Conservation (phyloP, 2,888 invertebrate genomes). For the Thereva unica region DNA sequence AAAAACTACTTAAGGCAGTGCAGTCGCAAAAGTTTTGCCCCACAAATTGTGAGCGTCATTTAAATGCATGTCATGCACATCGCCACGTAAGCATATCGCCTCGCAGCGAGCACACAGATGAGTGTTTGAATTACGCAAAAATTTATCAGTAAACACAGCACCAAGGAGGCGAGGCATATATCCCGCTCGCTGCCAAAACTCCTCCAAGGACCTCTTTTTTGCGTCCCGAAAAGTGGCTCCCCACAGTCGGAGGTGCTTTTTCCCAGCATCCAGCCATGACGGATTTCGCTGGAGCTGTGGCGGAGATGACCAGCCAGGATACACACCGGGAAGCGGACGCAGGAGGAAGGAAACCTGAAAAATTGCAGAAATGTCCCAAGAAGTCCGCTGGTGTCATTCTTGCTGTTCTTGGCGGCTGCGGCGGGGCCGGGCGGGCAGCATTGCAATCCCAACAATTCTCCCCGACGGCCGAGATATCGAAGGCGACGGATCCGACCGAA, state of each 20-base stretch:
- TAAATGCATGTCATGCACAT: too few relatives aligned
- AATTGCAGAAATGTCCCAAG: conserved; percentile 10
- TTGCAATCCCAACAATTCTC: conserved; percentile 5
- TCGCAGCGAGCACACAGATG: too few relatives aligned
- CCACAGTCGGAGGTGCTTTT: conserved; percentile 10
- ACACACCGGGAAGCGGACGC: background rate
- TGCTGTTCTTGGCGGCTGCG: background rate
- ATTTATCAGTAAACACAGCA: too few relatives aligned
- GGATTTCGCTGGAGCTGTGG: background rate
- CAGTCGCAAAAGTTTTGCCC: too few relatives aligned
- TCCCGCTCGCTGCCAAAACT: background rate
- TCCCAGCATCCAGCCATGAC: conserved; percentile 11
- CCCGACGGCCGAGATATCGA: background rate
- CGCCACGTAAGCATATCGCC: too few relatives aligned
- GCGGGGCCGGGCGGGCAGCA: background rate
- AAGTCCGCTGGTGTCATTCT: conserved; percentile 5
- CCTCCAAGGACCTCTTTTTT: conserved; percentile 4
- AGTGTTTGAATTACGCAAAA: too few relatives aligned
- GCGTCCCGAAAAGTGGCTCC: conserved; percentile 1
- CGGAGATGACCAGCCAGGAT: background rate
- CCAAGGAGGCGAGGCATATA: too few relatives aligned
- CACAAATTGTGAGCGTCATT: too few relatives aligned
- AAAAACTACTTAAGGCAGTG: too few relatives aligned
- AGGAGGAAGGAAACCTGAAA: background rate
- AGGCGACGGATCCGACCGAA: background rate